Percentiles rank a stretch among this genome's conserved stretches.
Evolutionary conservation across 2,888 invertebrate species (phyloP).

Genomic region (Digitonthophagus gazella): DNA sequence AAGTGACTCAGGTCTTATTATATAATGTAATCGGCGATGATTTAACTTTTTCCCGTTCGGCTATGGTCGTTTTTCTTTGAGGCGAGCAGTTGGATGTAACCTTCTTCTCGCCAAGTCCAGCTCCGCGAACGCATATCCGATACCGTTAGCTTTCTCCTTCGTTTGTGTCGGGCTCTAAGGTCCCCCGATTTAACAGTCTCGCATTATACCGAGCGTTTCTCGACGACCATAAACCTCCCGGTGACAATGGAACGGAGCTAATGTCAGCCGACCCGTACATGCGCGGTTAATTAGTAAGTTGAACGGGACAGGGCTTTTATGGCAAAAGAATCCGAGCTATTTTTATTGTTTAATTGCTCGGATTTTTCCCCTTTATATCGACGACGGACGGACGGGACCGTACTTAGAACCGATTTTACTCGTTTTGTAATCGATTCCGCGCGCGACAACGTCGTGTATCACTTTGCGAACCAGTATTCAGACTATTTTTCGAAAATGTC

Average conservation of each 20-base stretch:
- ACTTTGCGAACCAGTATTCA: not conserved
- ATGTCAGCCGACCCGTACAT: not conserved
- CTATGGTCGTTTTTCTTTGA: not conserved
- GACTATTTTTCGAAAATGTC: not conserved
- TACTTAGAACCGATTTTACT: not conserved
- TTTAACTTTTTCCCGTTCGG: constrained; percentile 17
- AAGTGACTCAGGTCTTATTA: constrained; percentile 21
- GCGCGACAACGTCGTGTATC: not conserved
- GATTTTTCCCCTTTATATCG: not conserved
- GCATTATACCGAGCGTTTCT: not conserved
- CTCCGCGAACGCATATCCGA: not conserved
- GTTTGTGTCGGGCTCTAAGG: not conserved
- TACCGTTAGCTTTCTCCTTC: not conserved
- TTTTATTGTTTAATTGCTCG: constrained; percentile 14
- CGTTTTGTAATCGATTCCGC: not conserved
- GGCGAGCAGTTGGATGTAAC: not conserved
- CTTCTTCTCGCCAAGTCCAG: not conserved
- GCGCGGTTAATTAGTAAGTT: not conserved
- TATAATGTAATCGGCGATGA: constrained; percentile 20
- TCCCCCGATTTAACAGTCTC: not conserved
- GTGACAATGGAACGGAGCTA: not conserved
- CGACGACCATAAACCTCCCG: not conserved
- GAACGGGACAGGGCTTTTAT: constrained; percentile 6
- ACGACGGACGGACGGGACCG: not conserved
- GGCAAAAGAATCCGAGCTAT: constrained; percentile 9